phyloP scores from a whole-genome alignment of 2,797 vertebrate species.

The Sebastiscus albofasciatus region DNA sequence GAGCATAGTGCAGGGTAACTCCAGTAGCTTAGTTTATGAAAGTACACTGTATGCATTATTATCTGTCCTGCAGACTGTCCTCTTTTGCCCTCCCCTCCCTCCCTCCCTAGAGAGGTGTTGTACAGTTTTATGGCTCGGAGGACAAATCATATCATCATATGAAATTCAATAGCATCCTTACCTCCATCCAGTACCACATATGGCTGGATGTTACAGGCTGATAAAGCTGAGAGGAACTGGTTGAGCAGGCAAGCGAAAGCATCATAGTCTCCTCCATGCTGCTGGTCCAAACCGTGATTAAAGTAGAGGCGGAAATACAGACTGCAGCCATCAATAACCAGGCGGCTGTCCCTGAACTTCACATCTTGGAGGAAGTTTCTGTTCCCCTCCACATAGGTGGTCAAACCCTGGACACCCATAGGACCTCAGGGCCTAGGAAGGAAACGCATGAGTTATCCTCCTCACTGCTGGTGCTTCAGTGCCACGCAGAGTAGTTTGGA shows the following conservation, averaged over 20 bases:
- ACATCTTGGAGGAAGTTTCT: constrained; percentile 84
- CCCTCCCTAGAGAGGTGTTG: too few relatives aligned
- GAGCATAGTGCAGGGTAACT: too few relatives aligned
- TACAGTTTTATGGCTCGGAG: too few relatives aligned
- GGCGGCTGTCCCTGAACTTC: constrained; percentile 85
- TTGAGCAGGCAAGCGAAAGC: constrained; percentile 77
- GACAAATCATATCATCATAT: too few relatives aligned
- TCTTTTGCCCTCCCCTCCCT: too few relatives aligned
- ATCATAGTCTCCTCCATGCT: constrained; percentile 92
- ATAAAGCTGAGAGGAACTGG: constrained; percentile 86
- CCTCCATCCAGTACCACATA: constrained; percentile 94
- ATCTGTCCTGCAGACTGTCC: too few relatives aligned
- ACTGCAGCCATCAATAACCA: constrained; percentile 93
- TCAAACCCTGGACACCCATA: constrained; percentile 92
- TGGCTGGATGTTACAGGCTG: constrained; percentile 84
- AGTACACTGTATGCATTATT: too few relatives aligned
- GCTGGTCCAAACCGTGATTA: constrained; percentile 82
- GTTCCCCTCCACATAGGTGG: constrained; percentile 88
- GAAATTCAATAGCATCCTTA: constrained; percentile 18
- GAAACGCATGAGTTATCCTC: not conserved
- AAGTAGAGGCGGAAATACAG: constrained; percentile 91
- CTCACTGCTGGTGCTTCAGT: not conserved
- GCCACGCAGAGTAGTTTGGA: not conserved
- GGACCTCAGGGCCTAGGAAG: constrained; percentile 28
- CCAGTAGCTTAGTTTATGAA: too few relatives aligned